A percentile compares a stretch with the other conserved stretches of the same genome.
phyloP scores from a whole-genome alignment of 2,888 invertebrate species.

The Drosophila kokeensis region DNA sequence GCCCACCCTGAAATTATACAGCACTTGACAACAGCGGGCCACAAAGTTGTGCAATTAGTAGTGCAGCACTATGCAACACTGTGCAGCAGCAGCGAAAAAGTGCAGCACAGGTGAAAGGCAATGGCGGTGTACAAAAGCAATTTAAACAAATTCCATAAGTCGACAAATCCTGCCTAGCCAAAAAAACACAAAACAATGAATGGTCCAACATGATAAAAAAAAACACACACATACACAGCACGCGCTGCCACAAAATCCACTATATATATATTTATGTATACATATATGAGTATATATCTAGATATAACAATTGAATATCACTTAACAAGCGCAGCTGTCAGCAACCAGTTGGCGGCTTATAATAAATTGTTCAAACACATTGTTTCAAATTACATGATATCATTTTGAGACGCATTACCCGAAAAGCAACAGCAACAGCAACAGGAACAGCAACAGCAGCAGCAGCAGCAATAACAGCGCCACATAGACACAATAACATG shows the following conservation, averaged over 20 bases:
- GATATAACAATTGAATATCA: slow-evolving; percentile 75
- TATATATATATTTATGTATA: slow-evolving; percentile 14
- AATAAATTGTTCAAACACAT: slow-evolving; percentile 73
- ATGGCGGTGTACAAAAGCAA: slow-evolving; percentile 36
- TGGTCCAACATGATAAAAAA: slow-evolving; percentile 9
- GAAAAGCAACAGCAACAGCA: slow-evolving; percentile 20
- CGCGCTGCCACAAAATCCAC: slow-evolving; percentile 36
- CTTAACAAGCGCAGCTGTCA: slow-evolving; percentile 79
- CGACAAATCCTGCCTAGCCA: slow-evolving; percentile 50
- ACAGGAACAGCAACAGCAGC: slow-evolving; percentile 8
- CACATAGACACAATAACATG: slow-evolving; percentile 38
- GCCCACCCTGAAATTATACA: slow-evolving; percentile 61
- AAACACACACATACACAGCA: slow-evolving; percentile 17
- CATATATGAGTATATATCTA: slow-evolving; percentile 14
- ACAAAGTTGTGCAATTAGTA: slow-evolving; percentile 73
- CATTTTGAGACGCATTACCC: slow-evolving; percentile 39
- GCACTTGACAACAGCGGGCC: slow-evolving; percentile 61
- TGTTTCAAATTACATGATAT: slow-evolving; percentile 78
- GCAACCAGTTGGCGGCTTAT: slow-evolving; percentile 69
- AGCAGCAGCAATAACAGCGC: slow-evolving; percentile 3
- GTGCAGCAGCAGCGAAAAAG: slow-evolving; percentile 16
- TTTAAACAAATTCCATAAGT: slow-evolving; percentile 53
- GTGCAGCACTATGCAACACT: slow-evolving; percentile 40
- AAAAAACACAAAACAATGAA: slow-evolving; percentile 39
- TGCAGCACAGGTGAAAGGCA: slow-evolving; percentile 51